These are phyloP conservation scores for Pocillopora damicornis DNA, from an alignment of 64 coral and sea anemone genomes.

Conservation along the genomic window DNA sequence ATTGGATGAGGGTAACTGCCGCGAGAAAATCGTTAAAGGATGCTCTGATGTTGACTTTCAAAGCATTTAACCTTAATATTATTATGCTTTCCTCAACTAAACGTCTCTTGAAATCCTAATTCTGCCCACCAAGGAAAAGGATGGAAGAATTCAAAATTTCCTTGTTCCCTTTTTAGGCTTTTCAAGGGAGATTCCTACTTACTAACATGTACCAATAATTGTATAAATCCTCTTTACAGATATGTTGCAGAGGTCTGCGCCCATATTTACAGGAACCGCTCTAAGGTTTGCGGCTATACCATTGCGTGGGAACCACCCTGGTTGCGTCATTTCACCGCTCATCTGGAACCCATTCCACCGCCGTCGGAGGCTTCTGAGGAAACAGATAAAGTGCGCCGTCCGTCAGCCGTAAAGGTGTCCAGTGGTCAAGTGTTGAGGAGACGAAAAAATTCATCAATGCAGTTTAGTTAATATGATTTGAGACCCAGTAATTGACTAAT, in stretches of 20 bases:
- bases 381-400: background rate
- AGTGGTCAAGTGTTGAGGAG: conserved; percentile 8
- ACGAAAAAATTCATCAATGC: conserved; percentile 25
- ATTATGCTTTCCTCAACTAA: too few relatives aligned
- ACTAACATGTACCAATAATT: background rate
- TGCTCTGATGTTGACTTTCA: too few relatives aligned
- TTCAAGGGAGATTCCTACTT: too few relatives aligned
- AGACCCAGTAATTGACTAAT: background rate
- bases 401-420: conserved; percentile 6
- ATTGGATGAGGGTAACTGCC: too few relatives aligned
- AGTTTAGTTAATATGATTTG: conserved; percentile 1
- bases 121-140: too few relatives aligned
- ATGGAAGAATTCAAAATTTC: too few relatives aligned
- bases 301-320: conserved; percentile 35
- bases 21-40: too few relatives aligned
- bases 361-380: background rate
- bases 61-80: too few relatives aligned
- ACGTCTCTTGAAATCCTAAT: too few relatives aligned
- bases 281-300: conserved; percentile 31
- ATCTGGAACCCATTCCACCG: conserved; percentile 19
- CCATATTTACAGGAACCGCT: conserved; percentile 23
- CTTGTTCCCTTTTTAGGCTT: too few relatives aligned
- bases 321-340: conserved; percentile 31
- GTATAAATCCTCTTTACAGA: background rate
- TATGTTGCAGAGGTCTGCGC: conserved; percentile 35